These are phyloP conservation scores for Oligia latruncula DNA, from an alignment of 2,888 invertebrate genomes.

Conservation along the genomic window DNA sequence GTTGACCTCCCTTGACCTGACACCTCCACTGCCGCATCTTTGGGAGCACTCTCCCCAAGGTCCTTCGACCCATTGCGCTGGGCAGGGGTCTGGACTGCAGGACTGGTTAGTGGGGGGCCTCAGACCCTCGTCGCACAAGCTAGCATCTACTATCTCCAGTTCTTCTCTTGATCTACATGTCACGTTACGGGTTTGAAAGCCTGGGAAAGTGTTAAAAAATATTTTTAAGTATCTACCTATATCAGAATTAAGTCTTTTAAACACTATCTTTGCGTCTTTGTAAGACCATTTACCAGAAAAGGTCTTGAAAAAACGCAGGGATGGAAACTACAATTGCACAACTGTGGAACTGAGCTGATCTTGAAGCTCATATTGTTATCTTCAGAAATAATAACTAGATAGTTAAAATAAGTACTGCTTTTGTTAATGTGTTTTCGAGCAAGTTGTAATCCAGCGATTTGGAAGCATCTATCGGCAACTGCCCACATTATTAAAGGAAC, in stretches of 20 bases:
- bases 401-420: not conserved
- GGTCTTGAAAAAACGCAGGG: not conserved
- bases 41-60: constrained; percentile 95
- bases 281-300: not conserved
- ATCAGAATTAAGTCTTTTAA: not conserved
- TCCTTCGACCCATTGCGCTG: constrained; percentile 94
- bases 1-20: constrained; percentile 92
- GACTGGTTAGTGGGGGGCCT: constrained; percentile 93
- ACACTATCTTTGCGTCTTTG: not conserved
- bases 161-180: constrained; percentile 94
- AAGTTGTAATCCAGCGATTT: not conserved
- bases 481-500: not conserved
- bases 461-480: constrained; percentile 19
- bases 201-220: constrained; percentile 72
- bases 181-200: constrained; percentile 94
- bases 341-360: not conserved
- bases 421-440: not conserved
- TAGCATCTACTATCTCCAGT: constrained; percentile 92
- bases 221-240: not conserved
- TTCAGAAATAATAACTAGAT: not conserved
- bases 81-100: constrained; percentile 94
- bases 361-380: not conserved
- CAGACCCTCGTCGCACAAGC: constrained; percentile 94
- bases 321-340: not conserved
- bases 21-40: constrained; percentile 94